phyloP scores from a whole-genome alignment of 2,888 invertebrate genomes.

The Arctia plantaginis region DNA sequence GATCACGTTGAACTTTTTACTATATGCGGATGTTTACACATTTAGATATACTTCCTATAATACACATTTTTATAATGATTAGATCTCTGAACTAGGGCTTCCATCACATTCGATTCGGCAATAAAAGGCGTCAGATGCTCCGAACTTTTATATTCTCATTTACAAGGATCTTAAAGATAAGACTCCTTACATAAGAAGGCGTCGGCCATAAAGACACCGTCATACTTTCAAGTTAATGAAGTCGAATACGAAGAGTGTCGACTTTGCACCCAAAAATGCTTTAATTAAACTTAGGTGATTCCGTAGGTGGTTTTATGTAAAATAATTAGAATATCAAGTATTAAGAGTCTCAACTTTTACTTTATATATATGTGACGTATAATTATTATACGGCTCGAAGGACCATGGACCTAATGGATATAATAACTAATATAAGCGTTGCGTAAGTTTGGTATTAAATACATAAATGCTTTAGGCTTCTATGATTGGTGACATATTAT shows the following conservation, averaged over 20 bases:
- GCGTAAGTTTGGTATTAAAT: not conserved
- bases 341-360: not conserved
- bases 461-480: not conserved
- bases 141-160: conserved; percentile 18
- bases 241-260: not conserved
- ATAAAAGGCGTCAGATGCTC: conserved; percentile 4
- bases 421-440: not conserved
- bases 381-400: not conserved
- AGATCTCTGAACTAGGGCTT: not conserved
- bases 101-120: not conserved
- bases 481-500: not conserved
- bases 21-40: not conserved
- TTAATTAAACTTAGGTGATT: conserved; percentile 2
- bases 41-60: not conserved
- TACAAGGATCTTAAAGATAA: conserved; percentile 11
- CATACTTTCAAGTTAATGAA: conserved; percentile 3
- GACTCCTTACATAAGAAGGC: not conserved
- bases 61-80: not conserved
- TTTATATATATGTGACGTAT: not conserved
- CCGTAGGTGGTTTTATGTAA: not conserved
- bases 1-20: too few species aligned
- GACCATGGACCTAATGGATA: not conserved
- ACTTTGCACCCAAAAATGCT: not conserved
- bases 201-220: not conserved
- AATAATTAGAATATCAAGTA: not conserved